Conservation (phyloP, 2,113 vertebrate genomes). For the Lepus timidus region DNA sequence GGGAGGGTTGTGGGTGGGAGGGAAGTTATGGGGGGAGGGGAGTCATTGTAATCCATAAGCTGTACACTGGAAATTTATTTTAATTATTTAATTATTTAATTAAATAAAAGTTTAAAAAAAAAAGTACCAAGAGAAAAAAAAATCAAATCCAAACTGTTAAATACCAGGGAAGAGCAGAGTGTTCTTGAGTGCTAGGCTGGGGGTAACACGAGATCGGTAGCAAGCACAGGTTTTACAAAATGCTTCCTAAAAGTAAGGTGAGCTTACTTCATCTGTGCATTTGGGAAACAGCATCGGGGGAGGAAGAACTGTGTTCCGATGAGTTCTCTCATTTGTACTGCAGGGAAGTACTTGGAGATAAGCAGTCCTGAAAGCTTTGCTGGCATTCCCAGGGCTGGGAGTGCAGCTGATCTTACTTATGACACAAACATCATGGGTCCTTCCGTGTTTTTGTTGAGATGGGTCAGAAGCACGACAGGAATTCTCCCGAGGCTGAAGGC, state of each 20-base stretch:
- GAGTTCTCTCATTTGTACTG: neutral
- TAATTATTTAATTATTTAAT: too few species aligned
- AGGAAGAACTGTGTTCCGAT: accelerated
- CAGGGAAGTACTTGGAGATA: neutral
- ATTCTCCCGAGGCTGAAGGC: accelerated
- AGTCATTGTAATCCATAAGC: too few species aligned
- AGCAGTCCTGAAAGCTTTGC: neutral
- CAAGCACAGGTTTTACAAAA: neutral
- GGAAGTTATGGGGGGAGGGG: too few species aligned
- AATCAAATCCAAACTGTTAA: neutral
- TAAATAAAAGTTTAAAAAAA: too few species aligned
- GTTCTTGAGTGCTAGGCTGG: accelerated
- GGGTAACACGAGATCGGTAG: neutral
- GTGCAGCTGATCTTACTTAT: neutral
- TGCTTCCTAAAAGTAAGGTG: neutral
- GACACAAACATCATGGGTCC: neutral
- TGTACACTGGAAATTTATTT: too few species aligned
- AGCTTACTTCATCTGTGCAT: neutral
- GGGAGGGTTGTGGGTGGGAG: too few species aligned
- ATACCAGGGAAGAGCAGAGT: neutral
- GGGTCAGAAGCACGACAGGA: accelerated
- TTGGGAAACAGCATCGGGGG: neutral
- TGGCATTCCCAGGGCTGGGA: neutral
- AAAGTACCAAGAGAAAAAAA: conserved; percentile 4
- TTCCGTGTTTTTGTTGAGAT: neutral